Evolutionary conservation across 1,140 invertebrate species (phyloP).

Genomic region (Archivesica marissinica): DNA sequence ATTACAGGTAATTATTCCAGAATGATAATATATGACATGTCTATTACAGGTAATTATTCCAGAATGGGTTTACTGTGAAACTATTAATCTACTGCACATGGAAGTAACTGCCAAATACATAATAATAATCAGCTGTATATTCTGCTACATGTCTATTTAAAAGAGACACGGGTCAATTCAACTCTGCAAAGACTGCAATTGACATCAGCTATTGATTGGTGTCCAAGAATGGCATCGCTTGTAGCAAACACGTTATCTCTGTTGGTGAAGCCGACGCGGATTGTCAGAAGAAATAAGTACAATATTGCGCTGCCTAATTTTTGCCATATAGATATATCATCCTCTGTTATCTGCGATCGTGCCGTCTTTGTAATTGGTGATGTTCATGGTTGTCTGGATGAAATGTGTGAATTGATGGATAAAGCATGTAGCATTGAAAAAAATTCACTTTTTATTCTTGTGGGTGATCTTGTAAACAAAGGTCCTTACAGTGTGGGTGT

Average conservation of each 20-base stretch:
- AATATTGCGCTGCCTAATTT: slow-evolving; percentile 64
- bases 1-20: too few species aligned
- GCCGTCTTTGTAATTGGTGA: slow-evolving; percentile 83
- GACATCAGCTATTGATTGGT: too few species aligned
- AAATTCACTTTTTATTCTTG: slow-evolving; percentile 78
- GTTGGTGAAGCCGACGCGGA: neutral
- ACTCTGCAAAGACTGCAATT: too few species aligned
- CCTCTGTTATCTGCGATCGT: slow-evolving; percentile 62
- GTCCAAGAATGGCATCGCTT: neutral
- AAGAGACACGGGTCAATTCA: too few species aligned
- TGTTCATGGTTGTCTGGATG: slow-evolving; percentile 83
- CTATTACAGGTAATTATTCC: too few species aligned
- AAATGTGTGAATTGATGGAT: slow-evolving; percentile 76
- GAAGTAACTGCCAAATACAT: too few species aligned
- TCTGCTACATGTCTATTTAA: too few species aligned
- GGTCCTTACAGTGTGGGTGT: slow-evolving; percentile 81
- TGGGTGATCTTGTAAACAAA: slow-evolving; percentile 83
- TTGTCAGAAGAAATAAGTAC: slow-evolving; percentile 60
- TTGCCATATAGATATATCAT: slow-evolving; percentile 66
- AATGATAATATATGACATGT: too few species aligned
- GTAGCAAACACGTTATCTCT: neutral
- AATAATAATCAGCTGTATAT: too few species aligned
- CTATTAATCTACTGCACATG: too few species aligned
- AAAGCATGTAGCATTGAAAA: slow-evolving; percentile 54
- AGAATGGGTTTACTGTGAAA: too few species aligned